These are phyloP conservation scores for Drymodes brunneopygia DNA, from an alignment of 2,113 vertebrate genomes.

Conservation along the genomic window DNA sequence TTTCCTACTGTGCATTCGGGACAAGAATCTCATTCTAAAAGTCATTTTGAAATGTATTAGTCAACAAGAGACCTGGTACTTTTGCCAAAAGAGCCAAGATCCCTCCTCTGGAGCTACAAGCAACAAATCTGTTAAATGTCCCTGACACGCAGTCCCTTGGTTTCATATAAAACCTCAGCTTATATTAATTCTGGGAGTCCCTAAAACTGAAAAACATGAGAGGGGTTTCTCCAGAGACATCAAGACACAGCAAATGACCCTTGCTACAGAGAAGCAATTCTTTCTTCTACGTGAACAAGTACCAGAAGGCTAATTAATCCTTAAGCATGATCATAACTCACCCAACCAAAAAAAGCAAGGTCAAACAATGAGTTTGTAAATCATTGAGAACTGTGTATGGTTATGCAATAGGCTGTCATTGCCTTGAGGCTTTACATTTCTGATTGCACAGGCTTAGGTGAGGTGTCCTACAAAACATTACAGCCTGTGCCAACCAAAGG, in stretches of 20 bases:
- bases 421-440: neutral
- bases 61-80: neutral
- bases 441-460: neutral
- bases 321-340: neutral
- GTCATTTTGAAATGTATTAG: neutral
- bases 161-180: neutral
- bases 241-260: neutral
- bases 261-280: neutral
- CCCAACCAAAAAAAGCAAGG: conserved; percentile 11
- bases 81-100: neutral
- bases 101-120: neutral
- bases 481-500: neutral
- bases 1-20: neutral
- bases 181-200: neutral
- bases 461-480: neutral
- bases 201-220: neutral
- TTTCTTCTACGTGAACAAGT: neutral
- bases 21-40: conserved; percentile 15
- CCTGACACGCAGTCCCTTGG: neutral
- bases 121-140: neutral
- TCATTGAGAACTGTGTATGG: neutral
- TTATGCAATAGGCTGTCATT: neutral
- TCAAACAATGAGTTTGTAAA: neutral
- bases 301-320: conserved; percentile 36
- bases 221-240: neutral